Evolutionary conservation across 1,140 invertebrate genomes (phyloP).

Genomic region (Nebria ingens): DNA sequence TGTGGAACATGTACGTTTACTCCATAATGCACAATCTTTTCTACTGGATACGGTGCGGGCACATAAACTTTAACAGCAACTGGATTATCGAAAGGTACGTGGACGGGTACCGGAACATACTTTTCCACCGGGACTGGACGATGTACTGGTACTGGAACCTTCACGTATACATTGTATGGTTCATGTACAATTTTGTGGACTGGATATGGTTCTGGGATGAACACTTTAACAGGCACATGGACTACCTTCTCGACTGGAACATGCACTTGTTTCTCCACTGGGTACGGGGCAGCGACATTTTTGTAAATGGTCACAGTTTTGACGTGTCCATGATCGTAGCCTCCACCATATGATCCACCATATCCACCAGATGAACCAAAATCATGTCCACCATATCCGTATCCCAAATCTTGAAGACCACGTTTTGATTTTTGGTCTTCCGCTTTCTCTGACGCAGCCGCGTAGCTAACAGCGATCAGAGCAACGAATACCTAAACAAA

Average conservation of each 20-base stretch:
- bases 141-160: conserved; percentile 49
- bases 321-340: conserved; percentile 44
- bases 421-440: conserved; percentile 59
- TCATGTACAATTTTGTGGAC: conserved; percentile 44
- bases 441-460: conserved; percentile 31
- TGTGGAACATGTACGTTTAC: conserved; percentile 38
- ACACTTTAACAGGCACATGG: conserved; percentile 49
- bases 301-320: conserved; percentile 54
- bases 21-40: conserved; percentile 49
- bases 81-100: conserved; percentile 53
- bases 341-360: conserved; percentile 43
- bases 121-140: conserved; percentile 47
- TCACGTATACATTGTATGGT: conserved; percentile 46
- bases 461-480: not conserved
- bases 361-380: conserved; percentile 49
- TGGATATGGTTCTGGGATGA: conserved; percentile 45
- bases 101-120: conserved; percentile 42
- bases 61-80: conserved; percentile 55
- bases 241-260: conserved; percentile 46
- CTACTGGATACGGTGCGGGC: conserved; percentile 44
- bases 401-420: conserved; percentile 48
- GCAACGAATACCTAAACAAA: not conserved
- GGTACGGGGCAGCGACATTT: conserved; percentile 42
- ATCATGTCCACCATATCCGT: conserved; percentile 37
- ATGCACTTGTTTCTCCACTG: conserved; percentile 33